phyloP scores from a whole-genome alignment of 2,797 vertebrate species.

The Lepus oiostolus region DNA sequence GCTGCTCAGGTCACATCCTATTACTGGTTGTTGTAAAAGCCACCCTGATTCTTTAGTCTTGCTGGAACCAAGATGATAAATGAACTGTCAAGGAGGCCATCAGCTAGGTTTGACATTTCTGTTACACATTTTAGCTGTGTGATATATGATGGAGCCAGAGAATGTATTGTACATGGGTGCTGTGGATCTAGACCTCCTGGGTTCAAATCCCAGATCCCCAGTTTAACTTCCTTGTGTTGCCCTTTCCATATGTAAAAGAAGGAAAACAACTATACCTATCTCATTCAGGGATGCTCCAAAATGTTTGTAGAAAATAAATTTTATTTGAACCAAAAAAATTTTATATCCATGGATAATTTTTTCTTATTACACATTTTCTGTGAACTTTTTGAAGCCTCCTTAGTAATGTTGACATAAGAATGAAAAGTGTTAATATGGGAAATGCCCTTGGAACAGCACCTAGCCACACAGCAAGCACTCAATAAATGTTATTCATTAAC shows the following conservation, averaged over 20 bases:
- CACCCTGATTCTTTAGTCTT: neutral
- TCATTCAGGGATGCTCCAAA: too few species aligned
- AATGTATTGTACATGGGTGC: rapidly evolving
- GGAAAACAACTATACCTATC: neutral
- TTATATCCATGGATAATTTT: too few species aligned
- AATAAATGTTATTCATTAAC: neutral
- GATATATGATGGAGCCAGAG: neutral
- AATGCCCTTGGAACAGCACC: neutral
- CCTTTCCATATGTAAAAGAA: neutral
- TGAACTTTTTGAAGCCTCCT: too few species aligned
- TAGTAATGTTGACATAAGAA: neutral
- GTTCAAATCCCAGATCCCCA: neutral
- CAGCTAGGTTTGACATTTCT: neutral
- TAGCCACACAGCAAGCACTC: neutral
- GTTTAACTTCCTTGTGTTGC: neutral
- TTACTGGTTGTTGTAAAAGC: neutral
- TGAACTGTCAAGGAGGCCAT: neutral
- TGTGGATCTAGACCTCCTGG: neutral
- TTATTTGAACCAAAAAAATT: too few species aligned
- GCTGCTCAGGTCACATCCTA: neutral
- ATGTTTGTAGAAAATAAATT: too few species aligned
- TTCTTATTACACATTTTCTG: too few species aligned
- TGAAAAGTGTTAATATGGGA: neutral
- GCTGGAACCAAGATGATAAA: neutral
- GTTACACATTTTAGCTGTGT: neutral